Conservation (phyloP, 37 sponge, comb jelly and placozoan species). For the Tethya wilhelma region DNA sequence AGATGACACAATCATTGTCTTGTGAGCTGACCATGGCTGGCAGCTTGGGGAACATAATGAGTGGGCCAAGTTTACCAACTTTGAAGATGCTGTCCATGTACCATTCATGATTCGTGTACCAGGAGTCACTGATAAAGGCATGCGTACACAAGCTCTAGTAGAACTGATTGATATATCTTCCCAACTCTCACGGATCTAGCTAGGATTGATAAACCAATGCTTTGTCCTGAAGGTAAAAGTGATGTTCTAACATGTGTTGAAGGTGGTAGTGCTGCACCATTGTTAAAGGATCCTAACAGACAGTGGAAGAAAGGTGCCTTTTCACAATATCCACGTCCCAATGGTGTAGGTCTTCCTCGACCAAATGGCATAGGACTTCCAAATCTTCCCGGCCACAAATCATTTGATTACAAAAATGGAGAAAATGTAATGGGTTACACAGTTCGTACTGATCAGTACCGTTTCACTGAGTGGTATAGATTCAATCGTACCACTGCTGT, state of each 20-base stretch:
- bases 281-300: constrained; percentile 34
- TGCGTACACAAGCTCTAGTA: constrained; percentile 14
- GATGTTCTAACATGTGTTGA: constrained; percentile 31
- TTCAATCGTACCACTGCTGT: constrained; percentile 22
- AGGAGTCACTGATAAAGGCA: constrained; percentile 26
- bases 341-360: neutral
- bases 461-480: constrained; percentile 51
- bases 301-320: constrained; percentile 58
- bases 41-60: constrained; percentile 44
- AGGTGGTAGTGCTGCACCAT: constrained; percentile 26
- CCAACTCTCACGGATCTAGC: constrained; percentile 43
- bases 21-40: constrained; percentile 67
- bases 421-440: constrained; percentile 65
- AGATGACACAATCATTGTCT: constrained; percentile 47
- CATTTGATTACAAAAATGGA: constrained; percentile 17
- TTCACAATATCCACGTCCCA: constrained; percentile 47
- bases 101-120: constrained; percentile 58
- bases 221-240: constrained; percentile 34
- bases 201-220: neutral
- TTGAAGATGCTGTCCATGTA: constrained; percentile 58
- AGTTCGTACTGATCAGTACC: constrained; percentile 28
- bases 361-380: no score
- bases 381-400: constrained; percentile 3
- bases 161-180: constrained; percentile 55
- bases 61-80: constrained; percentile 57